Percentiles rank a stretch among this genome's conserved stretches.
Evolutionary conservation across 2,888 invertebrate genomes (phyloP).

Genomic region (Cryptocephalus primarius): DNA sequence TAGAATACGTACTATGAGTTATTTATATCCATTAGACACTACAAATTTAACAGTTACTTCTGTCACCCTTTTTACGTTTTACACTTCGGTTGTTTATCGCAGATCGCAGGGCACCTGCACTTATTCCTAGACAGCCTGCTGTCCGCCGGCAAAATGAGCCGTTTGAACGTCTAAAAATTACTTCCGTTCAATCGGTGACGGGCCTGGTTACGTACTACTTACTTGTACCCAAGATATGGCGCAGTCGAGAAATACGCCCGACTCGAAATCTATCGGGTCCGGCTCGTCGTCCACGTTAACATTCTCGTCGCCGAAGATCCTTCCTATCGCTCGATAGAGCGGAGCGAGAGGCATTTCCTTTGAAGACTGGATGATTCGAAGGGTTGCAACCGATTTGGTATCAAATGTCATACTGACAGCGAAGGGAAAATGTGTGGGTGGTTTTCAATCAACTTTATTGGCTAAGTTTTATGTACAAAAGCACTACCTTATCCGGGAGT

Average conservation of each 20-base stretch:
- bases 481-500: constrained; percentile 61
- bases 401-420: no score
- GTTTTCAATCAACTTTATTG: no score
- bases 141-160: constrained; percentile 16
- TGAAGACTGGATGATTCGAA: no score
- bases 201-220: constrained; percentile 9
- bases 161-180: constrained; percentile 18
- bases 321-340: constrained; percentile 21
- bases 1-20: no score
- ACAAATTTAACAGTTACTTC: no score
- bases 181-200: not conserved
- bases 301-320: constrained; percentile 20
- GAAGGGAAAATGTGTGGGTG: no score
- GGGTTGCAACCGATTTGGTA: no score
- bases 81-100: not conserved
- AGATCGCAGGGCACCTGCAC: constrained; percentile 7
- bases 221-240: constrained; percentile 27
- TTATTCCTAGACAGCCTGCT: constrained; percentile 8
- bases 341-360: not conserved
- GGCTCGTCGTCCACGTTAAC: constrained; percentile 14
- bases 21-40: no score
- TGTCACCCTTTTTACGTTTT: no score
- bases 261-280: constrained; percentile 27
- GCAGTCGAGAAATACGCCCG: constrained; percentile 25
- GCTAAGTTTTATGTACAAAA: no score